phyloP scores from a whole-genome alignment of 2,888 invertebrate genomes.

The Cephus pygmeus region DNA sequence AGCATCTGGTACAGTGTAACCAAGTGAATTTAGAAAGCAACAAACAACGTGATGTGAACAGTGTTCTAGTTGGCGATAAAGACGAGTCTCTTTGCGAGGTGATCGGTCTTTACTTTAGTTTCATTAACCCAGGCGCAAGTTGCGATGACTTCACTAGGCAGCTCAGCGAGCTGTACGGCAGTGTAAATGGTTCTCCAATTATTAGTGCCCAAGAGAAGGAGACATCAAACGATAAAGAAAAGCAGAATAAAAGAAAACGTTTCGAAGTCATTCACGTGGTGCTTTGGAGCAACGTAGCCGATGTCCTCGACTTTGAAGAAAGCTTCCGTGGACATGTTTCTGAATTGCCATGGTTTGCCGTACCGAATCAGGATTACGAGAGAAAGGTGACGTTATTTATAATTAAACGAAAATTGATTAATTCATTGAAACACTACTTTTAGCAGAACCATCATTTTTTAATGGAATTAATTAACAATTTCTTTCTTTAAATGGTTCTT shows the following conservation, averaged over 20 bases:
- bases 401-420: background rate
- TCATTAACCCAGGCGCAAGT: slow-evolving; percentile 76
- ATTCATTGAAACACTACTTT: background rate
- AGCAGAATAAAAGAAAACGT: slow-evolving; percentile 63
- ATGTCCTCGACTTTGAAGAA: slow-evolving; percentile 74
- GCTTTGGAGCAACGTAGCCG: slow-evolving; percentile 75
- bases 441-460: background rate
- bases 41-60: slow-evolving; percentile 36
- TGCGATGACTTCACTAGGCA: slow-evolving; percentile 77
- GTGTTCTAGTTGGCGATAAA: slow-evolving; percentile 37
- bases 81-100: slow-evolving; percentile 54
- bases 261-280: slow-evolving; percentile 77
- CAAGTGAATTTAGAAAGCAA: slow-evolving; percentile 39
- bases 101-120: slow-evolving; percentile 78
- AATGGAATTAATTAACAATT: background rate
- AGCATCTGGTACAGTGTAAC: slow-evolving; percentile 55
- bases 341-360: slow-evolving; percentile 78
- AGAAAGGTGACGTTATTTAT: slow-evolving; percentile 69
- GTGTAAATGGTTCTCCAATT: slow-evolving; percentile 43
- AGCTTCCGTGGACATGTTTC: slow-evolving; percentile 73
- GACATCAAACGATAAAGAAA: slow-evolving; percentile 54
- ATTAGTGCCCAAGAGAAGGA: slow-evolving; percentile 50
- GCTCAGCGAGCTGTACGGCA: slow-evolving; percentile 70
- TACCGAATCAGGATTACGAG: slow-evolving; percentile 78
- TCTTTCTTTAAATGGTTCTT: background rate